phyloP scores from a whole-genome alignment of 1,140 invertebrate genomes.

The Varroa destructor region DNA sequence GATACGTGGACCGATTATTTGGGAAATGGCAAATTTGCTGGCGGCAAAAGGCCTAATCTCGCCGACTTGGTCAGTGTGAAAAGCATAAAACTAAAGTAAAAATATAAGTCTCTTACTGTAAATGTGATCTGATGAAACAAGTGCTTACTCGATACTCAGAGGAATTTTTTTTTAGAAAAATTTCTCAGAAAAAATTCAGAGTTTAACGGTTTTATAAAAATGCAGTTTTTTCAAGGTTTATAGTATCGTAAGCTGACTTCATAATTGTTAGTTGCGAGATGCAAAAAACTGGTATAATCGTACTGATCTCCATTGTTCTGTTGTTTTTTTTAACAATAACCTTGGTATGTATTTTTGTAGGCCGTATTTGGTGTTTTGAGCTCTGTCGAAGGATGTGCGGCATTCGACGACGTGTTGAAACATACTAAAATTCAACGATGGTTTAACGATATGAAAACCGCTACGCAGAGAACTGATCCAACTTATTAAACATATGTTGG shows the following conservation, averaged over 20 bases:
- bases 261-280: too few species aligned
- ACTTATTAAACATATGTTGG: slow-evolving; percentile 33
- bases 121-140: not conserved
- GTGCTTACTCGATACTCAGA: too few species aligned
- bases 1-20: slow-evolving; percentile 62
- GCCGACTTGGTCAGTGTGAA: slow-evolving; percentile 57
- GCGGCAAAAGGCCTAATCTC: slow-evolving; percentile 69
- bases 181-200: too few species aligned
- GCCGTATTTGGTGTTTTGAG: slow-evolving; percentile 81
- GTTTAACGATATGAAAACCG: slow-evolving; percentile 43
- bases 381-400: slow-evolving; percentile 84
- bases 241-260: too few species aligned
- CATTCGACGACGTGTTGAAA: slow-evolving; percentile 67
- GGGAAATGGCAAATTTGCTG: slow-evolving; percentile 59
- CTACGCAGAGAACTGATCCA: slow-evolving; percentile 34
- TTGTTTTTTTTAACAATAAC: too few species aligned
- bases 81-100: not conserved
- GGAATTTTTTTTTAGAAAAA: too few species aligned
- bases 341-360: slow-evolving; percentile 37
- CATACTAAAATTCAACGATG: slow-evolving; percentile 55
- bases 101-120: not conserved
- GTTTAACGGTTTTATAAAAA: too few species aligned
- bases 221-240: too few species aligned
- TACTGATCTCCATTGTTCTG: too few species aligned
- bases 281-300: too few species aligned